phyloP scores from a whole-genome alignment of 2,888 invertebrate genomes.

The Lepidonotus clava region DNA sequence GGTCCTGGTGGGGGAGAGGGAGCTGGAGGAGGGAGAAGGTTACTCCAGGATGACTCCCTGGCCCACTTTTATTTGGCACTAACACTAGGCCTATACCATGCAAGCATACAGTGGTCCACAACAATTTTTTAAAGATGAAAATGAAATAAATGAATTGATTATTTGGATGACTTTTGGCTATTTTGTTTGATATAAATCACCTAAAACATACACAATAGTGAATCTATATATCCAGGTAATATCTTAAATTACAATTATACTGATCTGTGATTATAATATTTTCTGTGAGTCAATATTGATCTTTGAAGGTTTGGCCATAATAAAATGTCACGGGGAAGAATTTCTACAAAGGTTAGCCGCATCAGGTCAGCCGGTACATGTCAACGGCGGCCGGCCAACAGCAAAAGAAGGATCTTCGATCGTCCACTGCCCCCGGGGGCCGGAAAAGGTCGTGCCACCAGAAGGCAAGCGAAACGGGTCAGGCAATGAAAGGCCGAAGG shows the following conservation, averaged over 20 bases:
- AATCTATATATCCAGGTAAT: background rate
- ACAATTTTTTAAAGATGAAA: background rate
- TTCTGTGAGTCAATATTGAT: too few relatives aligned
- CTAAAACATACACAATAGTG: too few relatives aligned
- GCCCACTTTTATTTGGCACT: too few relatives aligned
- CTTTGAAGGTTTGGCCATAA: too few relatives aligned
- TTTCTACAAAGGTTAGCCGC: too few relatives aligned
- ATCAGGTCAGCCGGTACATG: constrained; percentile 36
- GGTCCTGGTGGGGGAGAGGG: background rate
- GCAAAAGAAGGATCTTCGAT: constrained; percentile 52
- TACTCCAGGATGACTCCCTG: background rate
- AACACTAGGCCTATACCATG: too few relatives aligned
- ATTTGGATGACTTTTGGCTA: background rate
- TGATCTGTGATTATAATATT: too few relatives aligned
- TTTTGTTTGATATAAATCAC: background rate
- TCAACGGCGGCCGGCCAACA: constrained; percentile 19
- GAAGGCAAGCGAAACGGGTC: constrained; percentile 40
- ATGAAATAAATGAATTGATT: background rate
- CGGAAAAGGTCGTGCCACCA: background rate
- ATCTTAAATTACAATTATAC: background rate
- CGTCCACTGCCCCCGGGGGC: constrained; percentile 3
- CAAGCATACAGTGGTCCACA: too few relatives aligned
- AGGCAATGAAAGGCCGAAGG: constrained; percentile 5
- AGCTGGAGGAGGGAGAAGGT: background rate
- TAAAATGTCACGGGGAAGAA: too few relatives aligned